Conservation (phyloP, 2,888 invertebrate genomes). For the Apodemia hepburni region DNA sequence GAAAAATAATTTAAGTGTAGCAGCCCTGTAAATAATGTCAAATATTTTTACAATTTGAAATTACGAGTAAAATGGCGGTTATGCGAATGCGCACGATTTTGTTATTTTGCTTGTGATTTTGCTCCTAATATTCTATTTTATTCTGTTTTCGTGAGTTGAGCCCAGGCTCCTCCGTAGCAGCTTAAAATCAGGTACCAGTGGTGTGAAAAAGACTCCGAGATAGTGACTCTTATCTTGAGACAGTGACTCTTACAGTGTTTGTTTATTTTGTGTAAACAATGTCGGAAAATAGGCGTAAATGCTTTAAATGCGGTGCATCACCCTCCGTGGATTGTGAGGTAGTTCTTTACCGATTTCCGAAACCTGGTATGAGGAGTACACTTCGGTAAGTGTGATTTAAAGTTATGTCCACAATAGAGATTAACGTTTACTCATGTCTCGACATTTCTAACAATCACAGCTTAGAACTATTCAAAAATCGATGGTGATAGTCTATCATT, state of each 20-base stretch:
- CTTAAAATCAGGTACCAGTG: background rate
- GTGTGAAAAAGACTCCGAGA: background rate
- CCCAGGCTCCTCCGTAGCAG: background rate
- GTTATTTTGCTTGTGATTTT: background rate
- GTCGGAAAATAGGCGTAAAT: background rate
- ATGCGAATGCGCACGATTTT: background rate
- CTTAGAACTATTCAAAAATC: no score
- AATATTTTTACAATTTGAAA: background rate
- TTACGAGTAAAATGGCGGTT: background rate
- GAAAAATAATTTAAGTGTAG: no score
- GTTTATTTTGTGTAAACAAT: background rate
- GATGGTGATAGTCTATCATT: no score
- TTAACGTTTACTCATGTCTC: background rate
- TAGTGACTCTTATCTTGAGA: background rate
- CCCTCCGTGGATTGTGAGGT: background rate
- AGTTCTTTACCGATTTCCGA: slow-evolving; percentile 3
- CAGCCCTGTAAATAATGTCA: no score
- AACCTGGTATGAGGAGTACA: background rate
- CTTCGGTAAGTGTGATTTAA: background rate
- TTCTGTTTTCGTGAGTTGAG: background rate
- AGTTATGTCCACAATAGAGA: background rate
- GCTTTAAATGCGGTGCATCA: background rate
- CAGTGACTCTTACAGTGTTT: background rate
- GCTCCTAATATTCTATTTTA: background rate
- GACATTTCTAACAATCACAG: no score